phyloP scores from a whole-genome alignment of 2,888 invertebrate species.

The Orchesella flavescens region DNA sequence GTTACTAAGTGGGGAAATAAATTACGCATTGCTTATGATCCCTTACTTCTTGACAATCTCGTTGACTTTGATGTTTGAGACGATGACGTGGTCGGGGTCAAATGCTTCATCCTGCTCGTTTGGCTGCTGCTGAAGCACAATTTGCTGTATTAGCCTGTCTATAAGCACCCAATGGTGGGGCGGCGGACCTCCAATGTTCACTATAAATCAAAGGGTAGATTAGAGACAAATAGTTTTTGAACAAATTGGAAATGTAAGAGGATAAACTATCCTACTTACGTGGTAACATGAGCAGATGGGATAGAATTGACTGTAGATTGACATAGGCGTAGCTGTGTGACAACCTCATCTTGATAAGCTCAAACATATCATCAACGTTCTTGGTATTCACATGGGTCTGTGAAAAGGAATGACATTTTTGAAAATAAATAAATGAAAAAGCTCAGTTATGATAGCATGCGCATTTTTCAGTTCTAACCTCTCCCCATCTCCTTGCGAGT shows the following conservation, averaged over 20 bases:
- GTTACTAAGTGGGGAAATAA: too few species aligned
- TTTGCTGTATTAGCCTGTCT: conserved; percentile 94
- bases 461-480: conserved; percentile 76
- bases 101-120: conserved; percentile 5
- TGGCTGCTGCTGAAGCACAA: conserved; percentile 82
- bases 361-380: conserved; percentile 94
- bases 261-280: too few species aligned
- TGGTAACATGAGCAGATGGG: conserved; percentile 90
- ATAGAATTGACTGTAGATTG: conserved; percentile 90
- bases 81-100: conserved; percentile 79
- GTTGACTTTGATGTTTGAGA: conserved; percentile 90
- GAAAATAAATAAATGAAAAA: too few species aligned
- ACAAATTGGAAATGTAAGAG: too few species aligned
- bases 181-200: conserved; percentile 59
- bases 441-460: too few species aligned
- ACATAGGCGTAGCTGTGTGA: conserved; percentile 95
- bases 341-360: conserved; percentile 81
- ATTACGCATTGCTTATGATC: too few species aligned
- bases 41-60: conserved; percentile 90
- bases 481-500: conserved; percentile 82
- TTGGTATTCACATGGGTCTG: conserved; percentile 93
- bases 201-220: conserved; percentile 10
- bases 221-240: too few species aligned
- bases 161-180: conserved; percentile 85
- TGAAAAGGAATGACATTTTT: neutral